Evolutionary conservation across 2,888 invertebrate species (phyloP), one percentile per base, ranked within the genome.

Genomic region (Adelognathus sp.): DNA sequence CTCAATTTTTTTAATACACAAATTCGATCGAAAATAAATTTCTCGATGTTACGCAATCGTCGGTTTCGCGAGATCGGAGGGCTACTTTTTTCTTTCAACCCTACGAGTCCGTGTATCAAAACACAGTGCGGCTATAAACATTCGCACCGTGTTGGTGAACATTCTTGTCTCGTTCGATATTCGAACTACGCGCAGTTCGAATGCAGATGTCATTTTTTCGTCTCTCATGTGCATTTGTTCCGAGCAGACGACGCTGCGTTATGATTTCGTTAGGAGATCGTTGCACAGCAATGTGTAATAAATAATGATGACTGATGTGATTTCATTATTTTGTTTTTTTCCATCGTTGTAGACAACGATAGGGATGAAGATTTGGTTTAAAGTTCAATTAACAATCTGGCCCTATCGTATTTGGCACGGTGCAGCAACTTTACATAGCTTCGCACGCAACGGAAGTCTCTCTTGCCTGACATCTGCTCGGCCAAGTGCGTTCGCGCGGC

Each of bases 201-300:
- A 61, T 44, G 63, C 41, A 18, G 52, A 44, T 52, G n/a, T n/a
- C 54, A 21, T 46, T 63, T 50, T 24, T 16, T 44, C 39, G n/a
- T 50, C 24, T 39, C 27, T 11, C 21, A 21, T 11, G 18, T 16
- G 24, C 29, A 16, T 71, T 72, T 33, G 31, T 41, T 58, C 1
- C 50, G 70, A 79, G 70, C 74, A 79, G 78, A 74, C 74, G 74
- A 79, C 70, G 66, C n/a, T n/a, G n/a, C n/a, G n/a, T n/a, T n/a
- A n/a, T n/a, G n/a, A n/a, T n/a, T n/a, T n/a, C n/a, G n/a, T n/a
- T n/a, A n/a, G n/a, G n/a, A n/a, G n/a, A n/a, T n/a, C n/a, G n/a
- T n/a, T n/a, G n/a, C n/a, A n/a, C n/a, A n/a, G n/a, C n/a, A n/a
- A n/a, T n/a, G n/a, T n/a, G n/a, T n/a, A n/a, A n/a, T n/a, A n/a